Percentiles rank a stretch among this genome's conserved stretches.
phyloP scores from a whole-genome alignment of 2,888 invertebrate genomes.

The Yponomeuta sedellus region DNA sequence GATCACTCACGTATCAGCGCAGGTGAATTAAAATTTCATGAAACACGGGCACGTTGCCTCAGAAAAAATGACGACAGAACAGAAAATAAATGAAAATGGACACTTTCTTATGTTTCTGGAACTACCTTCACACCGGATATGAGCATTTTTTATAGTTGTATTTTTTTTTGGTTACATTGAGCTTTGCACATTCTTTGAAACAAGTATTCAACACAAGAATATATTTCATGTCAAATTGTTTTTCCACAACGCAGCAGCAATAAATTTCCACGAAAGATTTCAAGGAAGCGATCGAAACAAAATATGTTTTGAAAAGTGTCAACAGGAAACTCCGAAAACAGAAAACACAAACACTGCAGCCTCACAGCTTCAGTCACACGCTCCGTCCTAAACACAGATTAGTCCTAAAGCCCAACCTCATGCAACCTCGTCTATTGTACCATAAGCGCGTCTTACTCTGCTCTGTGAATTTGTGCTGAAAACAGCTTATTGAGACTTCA shows the following conservation, averaged over 20 bases:
- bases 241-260: conserved; percentile 22
- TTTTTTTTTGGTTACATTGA: conserved; percentile 41
- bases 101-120: conserved; percentile 72
- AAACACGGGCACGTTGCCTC: conserved; percentile 56
- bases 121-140: conserved; percentile 72
- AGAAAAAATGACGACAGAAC: conserved; percentile 69
- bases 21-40: conserved; percentile 54
- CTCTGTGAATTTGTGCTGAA: too few species aligned
- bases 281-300: not conserved
- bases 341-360: too few species aligned
- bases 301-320: conserved; percentile 22
- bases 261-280: conserved; percentile 31
- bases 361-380: not conserved
- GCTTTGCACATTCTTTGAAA: conserved; percentile 42
- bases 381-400: not conserved
- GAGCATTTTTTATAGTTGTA: conserved; percentile 39
- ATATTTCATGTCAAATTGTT: conserved; percentile 59
- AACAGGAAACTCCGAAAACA: conserved; percentile 37
- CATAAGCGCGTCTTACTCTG: too few species aligned
- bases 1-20: conserved; percentile 35
- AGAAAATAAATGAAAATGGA: conserved; percentile 73
- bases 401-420: too few species aligned
- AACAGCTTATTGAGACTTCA: too few species aligned
- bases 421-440: too few species aligned
- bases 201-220: conserved; percentile 36